phyloP scores from a whole-genome alignment of 2,797 vertebrate species.

The Chelon auratus region DNA sequence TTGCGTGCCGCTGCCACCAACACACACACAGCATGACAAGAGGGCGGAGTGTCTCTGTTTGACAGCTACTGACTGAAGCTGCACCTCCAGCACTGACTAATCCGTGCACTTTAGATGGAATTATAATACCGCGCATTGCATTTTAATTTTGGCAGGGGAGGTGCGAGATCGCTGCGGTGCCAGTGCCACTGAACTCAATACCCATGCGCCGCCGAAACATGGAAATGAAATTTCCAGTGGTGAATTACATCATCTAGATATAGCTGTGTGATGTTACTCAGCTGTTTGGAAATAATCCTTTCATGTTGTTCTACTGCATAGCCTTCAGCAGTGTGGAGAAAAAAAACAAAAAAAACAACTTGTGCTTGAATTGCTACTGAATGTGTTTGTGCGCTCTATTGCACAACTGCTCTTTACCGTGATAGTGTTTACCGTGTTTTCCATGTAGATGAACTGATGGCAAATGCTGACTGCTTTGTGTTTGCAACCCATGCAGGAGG shows the following conservation, averaged over 20 bases:
- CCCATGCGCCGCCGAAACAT: slow-evolving; percentile 2
- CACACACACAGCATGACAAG: neutral
- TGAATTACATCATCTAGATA: slow-evolving; percentile 4
- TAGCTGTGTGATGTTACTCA: neutral
- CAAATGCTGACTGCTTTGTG: slow-evolving; percentile 24
- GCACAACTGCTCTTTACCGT: slow-evolving; percentile 13
- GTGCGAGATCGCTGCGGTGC: neutral
- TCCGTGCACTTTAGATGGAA: slow-evolving; percentile 17
- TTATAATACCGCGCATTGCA: slow-evolving; percentile 16
- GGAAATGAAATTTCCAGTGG: slow-evolving; percentile 1
- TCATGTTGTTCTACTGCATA: neutral
- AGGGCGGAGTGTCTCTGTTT: slow-evolving; percentile 7
- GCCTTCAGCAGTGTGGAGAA: slow-evolving; percentile 19
- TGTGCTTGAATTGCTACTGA: slow-evolving; percentile 21
- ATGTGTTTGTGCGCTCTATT: slow-evolving; percentile 21
- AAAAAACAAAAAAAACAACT: neutral
- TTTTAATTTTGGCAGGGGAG: slow-evolving; percentile 10
- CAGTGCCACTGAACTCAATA: neutral
- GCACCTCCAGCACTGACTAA: slow-evolving; percentile 22
- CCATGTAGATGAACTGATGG: slow-evolving; percentile 10
- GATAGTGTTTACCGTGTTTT: slow-evolving; percentile 17
- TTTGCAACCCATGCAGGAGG: slow-evolving; percentile 10
- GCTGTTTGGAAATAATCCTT: slow-evolving; percentile 25
- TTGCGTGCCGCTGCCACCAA: neutral
- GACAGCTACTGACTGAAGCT: slow-evolving; percentile 27